Evolutionary conservation across 2,888 invertebrate species (phyloP), one percentile per base, ranked within the genome.

Genomic region (Tachina fera): DNA sequence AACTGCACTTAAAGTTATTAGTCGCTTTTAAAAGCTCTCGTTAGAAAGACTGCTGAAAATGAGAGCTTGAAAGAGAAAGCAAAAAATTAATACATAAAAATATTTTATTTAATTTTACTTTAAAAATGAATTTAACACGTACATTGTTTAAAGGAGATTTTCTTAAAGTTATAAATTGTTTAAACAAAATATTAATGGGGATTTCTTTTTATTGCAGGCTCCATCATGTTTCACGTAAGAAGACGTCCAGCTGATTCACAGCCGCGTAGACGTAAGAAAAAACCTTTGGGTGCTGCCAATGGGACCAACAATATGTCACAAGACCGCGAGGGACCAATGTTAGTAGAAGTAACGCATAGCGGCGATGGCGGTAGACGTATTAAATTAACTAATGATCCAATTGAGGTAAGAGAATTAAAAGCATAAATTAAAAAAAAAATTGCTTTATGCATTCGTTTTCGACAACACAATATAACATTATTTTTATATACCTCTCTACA

Each of bases 211-310:
- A 63, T 87, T 87, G 16, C 19, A 97, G 98, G 98, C 93, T 98
- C 98, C 91, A 97, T 99, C 92, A 98, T 98, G 97, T 99, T 99
- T 93, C 98, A 99, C 94, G 97, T 99, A 92, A 95, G 98, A 91
- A 95, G 98, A 92, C 95, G 98, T 91, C 97, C 98, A 88, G 96
- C 97, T 70, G 98, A 98, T 93, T 96, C 97, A 90, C 96, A 96
- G 92, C 97, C 97, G 87, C 95, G 97, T 86, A 96, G 98, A 88
- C 95, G 97, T 89, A 97, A 98, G 94, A 98, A 98, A 94, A 96
- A 96, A 92, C 94, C 94, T 16, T 92, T 93, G 90, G 93, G 93
- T 31, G 90, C 92, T 61, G 90, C 93, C 68, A 93, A 94, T 88
- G 94, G 94, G 16, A 92, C 94, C 88, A 93, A 91, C 84, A 93